These are phyloP conservation scores for Meloidogyne exigua DNA, from an alignment of 1,140 invertebrate genomes.

Conservation along the genomic window DNA sequence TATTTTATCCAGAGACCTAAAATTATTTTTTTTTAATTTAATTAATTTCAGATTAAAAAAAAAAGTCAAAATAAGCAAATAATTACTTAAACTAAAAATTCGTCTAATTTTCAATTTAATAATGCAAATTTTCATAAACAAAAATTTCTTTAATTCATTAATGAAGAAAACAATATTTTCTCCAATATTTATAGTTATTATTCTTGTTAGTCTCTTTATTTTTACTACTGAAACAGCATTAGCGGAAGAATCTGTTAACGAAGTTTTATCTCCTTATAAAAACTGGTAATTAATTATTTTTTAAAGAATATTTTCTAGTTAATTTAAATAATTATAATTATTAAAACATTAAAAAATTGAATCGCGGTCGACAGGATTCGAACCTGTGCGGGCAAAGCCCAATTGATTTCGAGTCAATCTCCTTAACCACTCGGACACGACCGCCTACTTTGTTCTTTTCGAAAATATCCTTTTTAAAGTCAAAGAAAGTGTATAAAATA, in stretches of 20 bases:
- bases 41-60: not conserved
- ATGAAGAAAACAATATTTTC: not conserved
- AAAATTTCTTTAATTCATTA: not conserved
- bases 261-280: not conserved
- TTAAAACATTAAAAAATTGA: constrained; percentile 32
- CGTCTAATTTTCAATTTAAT: not conserved
- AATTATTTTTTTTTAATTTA: too few species aligned
- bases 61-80: not conserved
- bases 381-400: constrained; percentile 51
- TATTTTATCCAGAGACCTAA: too few species aligned
- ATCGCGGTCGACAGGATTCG: constrained; percentile 54
- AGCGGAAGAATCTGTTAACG: not conserved
- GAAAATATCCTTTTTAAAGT: not conserved
- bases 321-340: not conserved
- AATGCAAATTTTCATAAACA: not conserved
- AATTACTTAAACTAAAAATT: not conserved
- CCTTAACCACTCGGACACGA: constrained; percentile 38
- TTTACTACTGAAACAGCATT: not conserved
- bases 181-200: not conserved
- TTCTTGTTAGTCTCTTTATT: not conserved
- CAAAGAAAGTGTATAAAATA: not conserved
- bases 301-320: not conserved
- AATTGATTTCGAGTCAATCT: constrained; percentile 41
- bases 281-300: not conserved
- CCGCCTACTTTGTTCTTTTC: not conserved